Evolutionary conservation across 2,797 vertebrate species (phyloP).

Genomic region (Labeo calbasu): DNA sequence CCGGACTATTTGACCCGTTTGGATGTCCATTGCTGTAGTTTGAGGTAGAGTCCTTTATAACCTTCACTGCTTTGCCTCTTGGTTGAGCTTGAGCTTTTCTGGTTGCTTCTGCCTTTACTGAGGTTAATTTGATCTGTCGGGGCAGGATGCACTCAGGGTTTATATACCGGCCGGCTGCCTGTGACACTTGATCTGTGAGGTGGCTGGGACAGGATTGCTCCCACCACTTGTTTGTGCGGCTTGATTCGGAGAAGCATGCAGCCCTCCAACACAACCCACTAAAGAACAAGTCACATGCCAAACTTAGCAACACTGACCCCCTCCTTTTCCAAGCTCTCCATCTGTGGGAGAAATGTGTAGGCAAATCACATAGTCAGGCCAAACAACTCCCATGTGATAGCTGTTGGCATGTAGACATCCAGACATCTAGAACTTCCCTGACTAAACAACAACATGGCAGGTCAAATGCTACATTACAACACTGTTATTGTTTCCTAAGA

Average conservation of each 20-base stretch:
- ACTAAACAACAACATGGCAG: conserved; percentile 51
- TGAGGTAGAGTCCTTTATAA: conserved; percentile 34
- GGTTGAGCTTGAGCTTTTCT: conserved; percentile 3
- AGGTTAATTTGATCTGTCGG: conserved; percentile 61
- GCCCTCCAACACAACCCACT: conserved; percentile 48
- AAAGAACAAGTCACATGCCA: conserved; percentile 61
- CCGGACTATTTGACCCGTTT: conserved; percentile 61
- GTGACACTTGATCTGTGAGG: conserved; percentile 50
- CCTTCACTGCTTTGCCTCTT: conserved; percentile 25
- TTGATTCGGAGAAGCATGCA: conserved; percentile 65
- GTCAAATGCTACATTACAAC: conserved; percentile 14
- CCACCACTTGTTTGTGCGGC: conserved; percentile 64
- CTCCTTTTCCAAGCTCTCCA: conserved; percentile 20
- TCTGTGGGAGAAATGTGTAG: conserved; percentile 49
- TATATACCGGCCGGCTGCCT: conserved; percentile 62
- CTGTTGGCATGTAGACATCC: conserved; percentile 29
- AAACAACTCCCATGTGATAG: conserved; percentile 60
- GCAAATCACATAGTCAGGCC: conserved; percentile 37
- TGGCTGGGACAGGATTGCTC: conserved; percentile 51
- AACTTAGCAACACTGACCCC: conserved; percentile 58
- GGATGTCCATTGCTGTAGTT: conserved; percentile 67
- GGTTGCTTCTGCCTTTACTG: conserved; percentile 28
- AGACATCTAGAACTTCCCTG: conserved; percentile 37
- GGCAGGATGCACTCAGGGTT: background rate
- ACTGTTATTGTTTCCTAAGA: background rate